Conservation (phyloP, 2,797 vertebrate species). For the Tiaroga cobitis region DNA sequence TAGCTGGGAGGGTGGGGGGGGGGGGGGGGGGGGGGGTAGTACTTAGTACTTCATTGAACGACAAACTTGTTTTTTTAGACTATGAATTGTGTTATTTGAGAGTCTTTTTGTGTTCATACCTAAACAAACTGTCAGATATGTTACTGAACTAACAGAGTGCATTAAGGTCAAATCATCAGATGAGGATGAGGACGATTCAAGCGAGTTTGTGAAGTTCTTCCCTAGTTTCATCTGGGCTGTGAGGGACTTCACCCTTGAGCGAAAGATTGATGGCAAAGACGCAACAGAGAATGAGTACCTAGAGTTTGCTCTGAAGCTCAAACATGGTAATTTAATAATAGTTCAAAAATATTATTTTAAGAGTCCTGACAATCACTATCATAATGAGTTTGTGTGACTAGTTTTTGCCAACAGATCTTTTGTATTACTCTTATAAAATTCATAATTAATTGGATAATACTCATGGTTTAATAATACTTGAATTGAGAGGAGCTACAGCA, state of each 20-base stretch:
- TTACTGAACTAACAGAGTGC: conserved; percentile 62
- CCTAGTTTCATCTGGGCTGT: conserved; percentile 66
- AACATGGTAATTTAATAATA: conserved; percentile 51
- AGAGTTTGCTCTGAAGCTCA: conserved; percentile 62
- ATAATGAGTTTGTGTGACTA: too few relatives aligned
- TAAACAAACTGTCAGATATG: conserved; percentile 56
- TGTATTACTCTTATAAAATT: too few relatives aligned
- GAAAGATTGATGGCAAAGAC: conserved; percentile 47
- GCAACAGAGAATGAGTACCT: conserved; percentile 61
- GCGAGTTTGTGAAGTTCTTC: conserved; percentile 65
- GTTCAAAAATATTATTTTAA: neutral
- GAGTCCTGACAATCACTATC: neutral
- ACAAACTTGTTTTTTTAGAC: neutral
- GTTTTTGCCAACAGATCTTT: neutral
- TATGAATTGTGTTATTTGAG: neutral
- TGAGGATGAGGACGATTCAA: conserved; percentile 41
- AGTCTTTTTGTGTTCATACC: neutral
- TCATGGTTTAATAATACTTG: neutral
- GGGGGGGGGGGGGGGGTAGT: too few relatives aligned
- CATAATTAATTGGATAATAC: too few relatives aligned
- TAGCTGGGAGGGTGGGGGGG: too few relatives aligned
- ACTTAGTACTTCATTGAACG: neutral
- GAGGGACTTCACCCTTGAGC: conserved; percentile 62
- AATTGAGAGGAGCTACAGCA: neutral
- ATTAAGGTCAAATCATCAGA: conserved; percentile 62